phyloP scores from a whole-genome alignment of 2,888 invertebrate genomes.

The Gandaritis pyraliata region DNA sequence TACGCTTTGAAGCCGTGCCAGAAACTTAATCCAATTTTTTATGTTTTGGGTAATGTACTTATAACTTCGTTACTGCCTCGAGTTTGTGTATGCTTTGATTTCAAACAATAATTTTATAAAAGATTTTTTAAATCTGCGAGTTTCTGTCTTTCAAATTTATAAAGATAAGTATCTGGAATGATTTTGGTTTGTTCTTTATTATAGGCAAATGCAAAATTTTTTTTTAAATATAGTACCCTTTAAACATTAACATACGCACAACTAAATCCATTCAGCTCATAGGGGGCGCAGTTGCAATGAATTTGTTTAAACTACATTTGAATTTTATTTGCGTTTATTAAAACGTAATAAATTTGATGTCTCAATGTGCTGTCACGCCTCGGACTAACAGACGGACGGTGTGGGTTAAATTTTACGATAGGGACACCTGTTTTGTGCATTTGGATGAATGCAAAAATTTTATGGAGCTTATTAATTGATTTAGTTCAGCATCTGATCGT shows the following conservation, averaged over 20 bases:
- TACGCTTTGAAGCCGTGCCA: slow-evolving; percentile 39
- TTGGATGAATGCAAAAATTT: slow-evolving; percentile 23
- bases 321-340: slow-evolving; percentile 75
- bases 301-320: slow-evolving; percentile 53
- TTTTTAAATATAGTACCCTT: slow-evolving; percentile 12
- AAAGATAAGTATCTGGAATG: too few relatives aligned
- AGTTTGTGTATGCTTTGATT: slow-evolving; percentile 30
- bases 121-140: background rate
- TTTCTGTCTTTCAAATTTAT: background rate
- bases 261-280: slow-evolving; percentile 33
- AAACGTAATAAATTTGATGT: slow-evolving; percentile 70
- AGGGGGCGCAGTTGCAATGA: slow-evolving; percentile 35
- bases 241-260: slow-evolving; percentile 31
- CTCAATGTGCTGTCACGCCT: slow-evolving; percentile 51
- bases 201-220: too few relatives aligned
- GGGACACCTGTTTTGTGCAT: slow-evolving; percentile 42
- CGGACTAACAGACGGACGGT: slow-evolving; percentile 26
- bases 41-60: slow-evolving; percentile 35
- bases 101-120: slow-evolving; percentile 4
- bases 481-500: slow-evolving; percentile 16
- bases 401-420: slow-evolving; percentile 43
- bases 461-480: slow-evolving; percentile 23
- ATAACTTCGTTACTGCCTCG: slow-evolving; percentile 31
- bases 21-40: slow-evolving; percentile 34
- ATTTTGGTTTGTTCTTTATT: too few relatives aligned